A percentile compares a stretch with the other conserved stretches of the same genome.
These are phyloP conservation scores for Sapayoa aenigma DNA, from an alignment of 2,113 vertebrate genomes.

Conservation along the genomic window DNA sequence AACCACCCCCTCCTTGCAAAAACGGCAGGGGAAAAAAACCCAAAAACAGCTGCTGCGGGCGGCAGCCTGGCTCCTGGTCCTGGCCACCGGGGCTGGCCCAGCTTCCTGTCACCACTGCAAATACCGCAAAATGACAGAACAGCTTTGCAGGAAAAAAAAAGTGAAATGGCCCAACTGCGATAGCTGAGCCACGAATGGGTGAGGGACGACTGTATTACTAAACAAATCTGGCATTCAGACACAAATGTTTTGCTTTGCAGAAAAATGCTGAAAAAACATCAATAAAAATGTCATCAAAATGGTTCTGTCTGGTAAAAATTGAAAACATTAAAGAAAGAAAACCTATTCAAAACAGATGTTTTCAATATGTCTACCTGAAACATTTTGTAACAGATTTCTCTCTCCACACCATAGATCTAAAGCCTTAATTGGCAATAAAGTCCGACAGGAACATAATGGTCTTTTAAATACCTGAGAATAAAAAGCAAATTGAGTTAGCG, in stretches of 20 bases:
- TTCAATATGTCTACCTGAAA: constrained; percentile 48
- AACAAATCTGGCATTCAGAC: neutral
- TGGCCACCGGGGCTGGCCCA: too few species aligned
- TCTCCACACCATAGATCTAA: constrained; percentile 70
- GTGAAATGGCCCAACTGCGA: too few species aligned
- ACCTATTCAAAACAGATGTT: constrained; percentile 15
- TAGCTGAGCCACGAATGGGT: too few species aligned
- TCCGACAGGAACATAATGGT: constrained; percentile 76
- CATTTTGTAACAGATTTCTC: constrained; percentile 38
- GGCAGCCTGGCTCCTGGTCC: too few species aligned
- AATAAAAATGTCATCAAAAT: neutral
- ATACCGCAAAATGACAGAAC: too few species aligned
- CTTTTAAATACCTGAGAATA: constrained; percentile 79
- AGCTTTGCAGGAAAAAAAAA: too few species aligned
- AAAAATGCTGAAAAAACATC: neutral
- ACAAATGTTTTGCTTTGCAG: constrained; percentile 12
- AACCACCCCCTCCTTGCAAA: too few species aligned
- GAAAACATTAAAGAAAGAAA: neutral
- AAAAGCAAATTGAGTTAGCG: constrained; percentile 81
- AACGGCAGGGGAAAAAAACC: too few species aligned
- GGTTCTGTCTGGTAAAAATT: neutral
- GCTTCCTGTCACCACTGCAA: too few species aligned
- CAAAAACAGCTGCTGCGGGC: too few species aligned
- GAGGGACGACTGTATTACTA: too few species aligned
- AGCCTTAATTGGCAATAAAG: constrained; percentile 73